phyloP scores from a whole-genome alignment of 2,113 vertebrate species.

The Apodemus speciosus region DNA sequence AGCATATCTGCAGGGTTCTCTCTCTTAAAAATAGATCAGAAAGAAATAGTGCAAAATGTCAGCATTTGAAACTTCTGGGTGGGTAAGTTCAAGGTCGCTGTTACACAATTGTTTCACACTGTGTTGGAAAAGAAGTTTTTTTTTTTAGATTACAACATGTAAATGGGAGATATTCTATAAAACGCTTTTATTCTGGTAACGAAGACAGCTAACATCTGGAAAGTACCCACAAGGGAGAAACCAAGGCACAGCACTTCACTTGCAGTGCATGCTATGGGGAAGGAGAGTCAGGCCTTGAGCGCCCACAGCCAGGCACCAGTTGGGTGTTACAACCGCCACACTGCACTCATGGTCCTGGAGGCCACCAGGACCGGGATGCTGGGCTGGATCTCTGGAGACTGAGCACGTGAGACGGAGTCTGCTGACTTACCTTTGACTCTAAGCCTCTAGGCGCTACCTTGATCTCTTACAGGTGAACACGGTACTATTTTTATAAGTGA shows the following conservation, averaged over 20 bases:
- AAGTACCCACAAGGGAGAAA: not conserved
- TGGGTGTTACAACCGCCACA: not conserved
- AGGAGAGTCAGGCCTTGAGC: not conserved
- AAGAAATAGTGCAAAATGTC: slow-evolving; percentile 37
- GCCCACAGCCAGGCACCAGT: not conserved
- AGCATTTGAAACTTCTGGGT: not conserved
- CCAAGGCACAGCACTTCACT: not conserved
- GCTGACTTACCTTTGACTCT: not conserved
- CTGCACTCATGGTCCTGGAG: fast-evolving
- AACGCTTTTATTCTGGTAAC: slow-evolving; percentile 28
- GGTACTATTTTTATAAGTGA: not conserved
- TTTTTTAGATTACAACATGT: not conserved
- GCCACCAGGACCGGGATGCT: not conserved
- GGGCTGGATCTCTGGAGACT: not conserved
- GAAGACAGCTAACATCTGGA: not conserved
- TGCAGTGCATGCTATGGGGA: not conserved
- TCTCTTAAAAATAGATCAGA: slow-evolving; percentile 70
- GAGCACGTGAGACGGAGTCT: too few relatives aligned
- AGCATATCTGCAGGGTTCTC: slow-evolving; percentile 36
- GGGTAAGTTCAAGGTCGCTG: not conserved
- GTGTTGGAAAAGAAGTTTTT: not conserved
- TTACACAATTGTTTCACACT: not conserved
- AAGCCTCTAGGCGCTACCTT: not conserved
- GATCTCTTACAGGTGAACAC: not conserved
- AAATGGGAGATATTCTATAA: not conserved